Base-by-base conservation (phyloP, 2,797 vertebrate species). In the Trachurus trachurus region DNA sequence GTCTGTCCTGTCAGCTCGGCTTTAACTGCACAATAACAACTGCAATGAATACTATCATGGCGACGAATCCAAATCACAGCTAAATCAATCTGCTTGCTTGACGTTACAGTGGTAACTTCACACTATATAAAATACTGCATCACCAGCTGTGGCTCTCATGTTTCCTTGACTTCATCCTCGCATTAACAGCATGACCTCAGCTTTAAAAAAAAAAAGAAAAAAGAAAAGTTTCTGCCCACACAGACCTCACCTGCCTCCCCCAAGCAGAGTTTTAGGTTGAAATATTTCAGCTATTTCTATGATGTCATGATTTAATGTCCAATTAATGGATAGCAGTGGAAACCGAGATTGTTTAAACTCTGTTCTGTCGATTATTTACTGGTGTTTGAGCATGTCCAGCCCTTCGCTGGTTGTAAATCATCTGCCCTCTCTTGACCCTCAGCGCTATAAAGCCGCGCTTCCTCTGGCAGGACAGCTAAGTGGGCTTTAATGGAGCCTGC, bases 231-330 rank as follows among this genome's bases (percentile, higher is more conserved):
- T 81, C 57, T 76, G 59, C 58, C 73, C 79, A 58, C 62, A 52
- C 54, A 65, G 65, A 89, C 81, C 61, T 87, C 63, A 84, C 76
- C 60, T 74, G 53, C 80, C 78, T 81, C 77, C 65, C 71, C 59
- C 31, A 29, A 71, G 79, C 17, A 78, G 67, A 87, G 80, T 72
- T 84, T 76, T 66, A 72, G 71, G 67, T 67, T 83, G 78, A 90
- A 91, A 88, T 87, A 92, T 89, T 80, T 81, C 44, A 80, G 80
- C 81, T 80, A 84, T 93, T 91, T 92, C 87, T 85, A 93, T 93
- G 91, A 93, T 91, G 92, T 93, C 88, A 94, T 93, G 86, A 93
- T 92, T 94, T 92, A 91, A 90, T 81, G 79, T 84, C 71, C 84
- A 88, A 92, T 93, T 92, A 94, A 88, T 77, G 84, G 88, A 71